Percentiles rank a stretch among this genome's conserved stretches.
phyloP scores from a whole-genome alignment of 1,140 invertebrate species.

The Drosophila takahashii region DNA sequence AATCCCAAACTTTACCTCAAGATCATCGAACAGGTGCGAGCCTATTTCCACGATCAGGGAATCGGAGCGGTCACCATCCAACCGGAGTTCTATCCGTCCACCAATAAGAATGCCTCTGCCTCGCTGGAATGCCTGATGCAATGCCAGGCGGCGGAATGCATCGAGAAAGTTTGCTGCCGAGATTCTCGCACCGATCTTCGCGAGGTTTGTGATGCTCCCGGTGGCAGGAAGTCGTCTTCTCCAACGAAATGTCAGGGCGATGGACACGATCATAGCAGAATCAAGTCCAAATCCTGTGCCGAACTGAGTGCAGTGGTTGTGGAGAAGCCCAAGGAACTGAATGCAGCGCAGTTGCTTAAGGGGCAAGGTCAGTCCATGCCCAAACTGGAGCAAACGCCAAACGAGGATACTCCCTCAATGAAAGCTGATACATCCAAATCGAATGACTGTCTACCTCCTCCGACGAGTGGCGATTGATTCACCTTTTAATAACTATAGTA shows the following conservation, averaged over 20 bases:
- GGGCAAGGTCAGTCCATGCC: constrained; percentile 14
- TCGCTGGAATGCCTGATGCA: constrained; percentile 79
- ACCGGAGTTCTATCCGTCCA: constrained; percentile 88
- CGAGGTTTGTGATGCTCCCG: constrained; percentile 62
- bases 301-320: constrained; percentile 60
- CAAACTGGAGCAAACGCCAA: background rate
- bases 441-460: constrained; percentile 5
- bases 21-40: constrained; percentile 88
- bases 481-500: constrained; percentile 13
- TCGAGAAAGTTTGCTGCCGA: constrained; percentile 78
- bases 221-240: constrained; percentile 25
- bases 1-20: constrained; percentile 86
- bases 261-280: constrained; percentile 21
- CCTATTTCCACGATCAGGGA: constrained; percentile 90
- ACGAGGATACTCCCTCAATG: constrained; percentile 1
- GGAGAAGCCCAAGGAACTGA: constrained; percentile 62
- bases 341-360: constrained; percentile 44
- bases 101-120: constrained; percentile 61
- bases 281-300: constrained; percentile 58
- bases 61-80: constrained; percentile 92
- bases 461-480: constrained; percentile 17
- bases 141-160: constrained; percentile 68
- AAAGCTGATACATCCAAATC: background rate
- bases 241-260: constrained; percentile 3
- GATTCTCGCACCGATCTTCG: constrained; percentile 73